Base-by-base conservation (phyloP, 2,888 invertebrate species). In the Andrena marginata region DNA sequence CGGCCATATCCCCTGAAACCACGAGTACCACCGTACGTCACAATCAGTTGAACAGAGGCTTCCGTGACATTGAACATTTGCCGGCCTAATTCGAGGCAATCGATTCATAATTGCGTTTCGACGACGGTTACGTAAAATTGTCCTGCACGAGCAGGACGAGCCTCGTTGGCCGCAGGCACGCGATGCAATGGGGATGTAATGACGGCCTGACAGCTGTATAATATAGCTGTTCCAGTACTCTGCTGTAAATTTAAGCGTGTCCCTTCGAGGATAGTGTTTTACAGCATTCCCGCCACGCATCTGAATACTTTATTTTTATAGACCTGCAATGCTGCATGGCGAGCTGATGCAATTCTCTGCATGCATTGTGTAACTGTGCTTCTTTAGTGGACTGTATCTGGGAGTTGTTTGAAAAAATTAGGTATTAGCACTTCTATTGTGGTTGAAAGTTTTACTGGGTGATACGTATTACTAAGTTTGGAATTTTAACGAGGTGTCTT, bases 1-100 rank as follows among this genome's bases (percentile, higher is more conserved):
- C 94, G 77, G 95, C 93, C 94, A 95, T 95, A 23, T 49, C 79
- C 60, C n/a, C 89, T 88, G 67, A 8, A 87, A 87, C 69, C 62
- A 68, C 49, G 48, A 65, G 23, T n/a, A 62, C 0, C 10, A 54
- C 20, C 26, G 0, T 13, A 10, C 7, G 29, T 8, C 26, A 29
- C n/a, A 5, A 2, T 16, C n/a, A 3, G 13, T 1, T n/a, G n/a
- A 4, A 42, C 42, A 42, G 3, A 29, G 20, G 23, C n/a, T 10
- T 2, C 2, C 26, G 33, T 23, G 71, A 49, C 80, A 65, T 62
- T 65, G 23, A 33, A 35, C 42, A 33, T 49, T 76, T 60, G 48
- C 31, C 51, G 23, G 8, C 49, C 13, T 10, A 33, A 59, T 13
- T 62, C 20, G 23, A 20, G 31, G 35, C 63, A 65, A 82, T 77